Percentiles rank a stretch among this genome's conserved stretches.
Conservation (phyloP, 2,113 vertebrate species). For the Electrona antarctica region DNA sequence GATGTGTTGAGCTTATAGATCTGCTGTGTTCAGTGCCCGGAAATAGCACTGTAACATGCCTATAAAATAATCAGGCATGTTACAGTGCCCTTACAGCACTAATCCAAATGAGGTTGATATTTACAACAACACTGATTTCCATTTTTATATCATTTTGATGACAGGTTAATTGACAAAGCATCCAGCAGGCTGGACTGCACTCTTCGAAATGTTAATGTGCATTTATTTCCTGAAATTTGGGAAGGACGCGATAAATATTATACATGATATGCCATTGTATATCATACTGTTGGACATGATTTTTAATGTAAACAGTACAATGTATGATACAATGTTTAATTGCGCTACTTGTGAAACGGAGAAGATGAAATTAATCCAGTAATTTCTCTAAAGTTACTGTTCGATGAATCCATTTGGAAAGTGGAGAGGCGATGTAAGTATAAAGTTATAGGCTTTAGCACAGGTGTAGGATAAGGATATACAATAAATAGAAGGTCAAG, state of each 20-base stretch:
- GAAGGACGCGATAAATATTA: background rate
- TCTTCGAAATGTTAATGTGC: slow-evolving; percentile 21
- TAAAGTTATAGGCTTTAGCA: background rate
- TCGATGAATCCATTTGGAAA: background rate
- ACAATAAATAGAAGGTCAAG: background rate
- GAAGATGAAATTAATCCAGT: background rate
- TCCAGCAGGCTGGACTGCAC: slow-evolving; percentile 77
- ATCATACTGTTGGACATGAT: slow-evolving; percentile 4
- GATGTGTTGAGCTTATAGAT: too few species aligned
- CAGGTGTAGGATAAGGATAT: slow-evolving; percentile 18
- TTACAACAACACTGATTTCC: slow-evolving; percentile 41
- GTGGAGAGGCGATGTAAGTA: background rate
- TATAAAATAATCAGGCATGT: too few species aligned
- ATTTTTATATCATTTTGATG: slow-evolving; percentile 36
- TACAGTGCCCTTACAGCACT: slow-evolving; percentile 35
- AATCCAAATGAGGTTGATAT: slow-evolving; percentile 53
- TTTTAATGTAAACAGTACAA: slow-evolving; percentile 6
- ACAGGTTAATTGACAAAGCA: slow-evolving; percentile 29
- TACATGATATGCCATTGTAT: slow-evolving; percentile 5
- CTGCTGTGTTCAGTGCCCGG: too few species aligned
- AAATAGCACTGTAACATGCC: too few species aligned
- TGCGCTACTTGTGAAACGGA: slow-evolving; percentile 2
- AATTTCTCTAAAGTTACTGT: slow-evolving; percentile 2
- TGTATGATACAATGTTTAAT: background rate
- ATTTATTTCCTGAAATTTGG: slow-evolving; percentile 27